phyloP scores from a whole-genome alignment of 2,888 invertebrate genomes.

The Eupithecia pulchellata region DNA sequence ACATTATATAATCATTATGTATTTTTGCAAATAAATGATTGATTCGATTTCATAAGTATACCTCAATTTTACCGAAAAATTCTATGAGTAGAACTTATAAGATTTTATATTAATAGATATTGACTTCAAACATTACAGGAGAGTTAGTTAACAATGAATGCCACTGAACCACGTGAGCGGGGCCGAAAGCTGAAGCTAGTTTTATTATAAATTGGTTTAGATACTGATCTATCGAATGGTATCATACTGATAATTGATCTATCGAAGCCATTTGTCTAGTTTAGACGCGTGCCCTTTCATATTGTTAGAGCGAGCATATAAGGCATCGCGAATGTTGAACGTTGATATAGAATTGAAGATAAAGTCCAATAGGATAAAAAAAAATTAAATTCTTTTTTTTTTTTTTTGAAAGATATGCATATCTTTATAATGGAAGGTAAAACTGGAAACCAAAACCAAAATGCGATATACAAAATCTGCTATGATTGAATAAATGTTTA shows the following conservation, averaged over 20 bases:
- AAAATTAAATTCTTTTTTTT: not conserved
- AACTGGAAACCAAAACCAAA: not conserved
- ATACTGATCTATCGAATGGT: too few relatives aligned
- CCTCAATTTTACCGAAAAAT: too few relatives aligned
- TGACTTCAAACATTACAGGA: too few relatives aligned
- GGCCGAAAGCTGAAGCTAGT: not conserved
- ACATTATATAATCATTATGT: too few relatives aligned
- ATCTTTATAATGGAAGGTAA: not conserved
- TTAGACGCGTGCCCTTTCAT: not conserved
- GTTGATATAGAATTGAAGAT: too few relatives aligned
- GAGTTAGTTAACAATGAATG: too few relatives aligned
- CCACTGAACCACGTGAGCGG: not conserved
- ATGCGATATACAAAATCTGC: not conserved
- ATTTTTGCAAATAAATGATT: too few relatives aligned
- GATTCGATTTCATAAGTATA: too few relatives aligned
- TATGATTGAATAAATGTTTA: not conserved
- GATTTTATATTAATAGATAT: too few relatives aligned
- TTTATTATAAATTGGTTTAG: not conserved
- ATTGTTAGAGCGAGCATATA: not conserved
- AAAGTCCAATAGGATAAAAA: not conserved
- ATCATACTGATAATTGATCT: not conserved
- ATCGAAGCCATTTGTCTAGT: not conserved
- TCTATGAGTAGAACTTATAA: too few relatives aligned
- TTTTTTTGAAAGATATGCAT: too few relatives aligned
- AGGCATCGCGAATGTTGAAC: too few relatives aligned